Percentiles rank a stretch among this genome's conserved stretches.
Evolutionary conservation across 1,140 invertebrate genomes (phyloP).

Genomic region (Tetramorium simillimum): DNA sequence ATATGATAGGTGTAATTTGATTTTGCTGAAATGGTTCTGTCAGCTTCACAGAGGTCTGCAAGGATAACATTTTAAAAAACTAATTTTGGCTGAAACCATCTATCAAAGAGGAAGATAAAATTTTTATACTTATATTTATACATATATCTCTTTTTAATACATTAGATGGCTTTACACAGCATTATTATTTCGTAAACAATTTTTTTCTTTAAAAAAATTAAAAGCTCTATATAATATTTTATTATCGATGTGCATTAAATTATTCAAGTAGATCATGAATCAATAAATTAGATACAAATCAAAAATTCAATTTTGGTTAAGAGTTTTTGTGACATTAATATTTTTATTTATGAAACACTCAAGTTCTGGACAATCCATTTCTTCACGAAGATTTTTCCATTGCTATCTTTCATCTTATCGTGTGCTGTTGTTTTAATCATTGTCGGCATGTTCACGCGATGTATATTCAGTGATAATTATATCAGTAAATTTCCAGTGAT

Average conservation of each 20-base stretch:
- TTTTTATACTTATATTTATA: neutral
- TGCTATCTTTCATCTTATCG: conserved; percentile 16
- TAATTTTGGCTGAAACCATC: too few species aligned
- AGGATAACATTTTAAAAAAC: too few species aligned
- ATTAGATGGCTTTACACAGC: too few species aligned
- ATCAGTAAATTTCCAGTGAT: conserved; percentile 33
- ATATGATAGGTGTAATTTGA: too few species aligned
- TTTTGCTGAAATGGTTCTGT: too few species aligned
- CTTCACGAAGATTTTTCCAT: neutral
- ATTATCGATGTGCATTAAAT: neutral
- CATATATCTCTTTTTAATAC: neutral
- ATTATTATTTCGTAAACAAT: neutral
- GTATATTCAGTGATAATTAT: neutral
- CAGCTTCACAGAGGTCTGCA: too few species aligned
- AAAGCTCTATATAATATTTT: neutral
- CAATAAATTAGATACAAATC: neutral
- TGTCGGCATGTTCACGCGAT: neutral
- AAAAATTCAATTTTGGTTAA: neutral
- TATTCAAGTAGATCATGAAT: neutral
- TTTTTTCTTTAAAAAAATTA: neutral
- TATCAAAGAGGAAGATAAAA: too few species aligned
- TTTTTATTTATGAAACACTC: neutral
- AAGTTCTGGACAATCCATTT: neutral
- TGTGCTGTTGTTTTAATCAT: neutral
- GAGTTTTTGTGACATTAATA: neutral